Conservation (phyloP, 2,888 invertebrate species). For the Leptogaster cylindrica region DNA sequence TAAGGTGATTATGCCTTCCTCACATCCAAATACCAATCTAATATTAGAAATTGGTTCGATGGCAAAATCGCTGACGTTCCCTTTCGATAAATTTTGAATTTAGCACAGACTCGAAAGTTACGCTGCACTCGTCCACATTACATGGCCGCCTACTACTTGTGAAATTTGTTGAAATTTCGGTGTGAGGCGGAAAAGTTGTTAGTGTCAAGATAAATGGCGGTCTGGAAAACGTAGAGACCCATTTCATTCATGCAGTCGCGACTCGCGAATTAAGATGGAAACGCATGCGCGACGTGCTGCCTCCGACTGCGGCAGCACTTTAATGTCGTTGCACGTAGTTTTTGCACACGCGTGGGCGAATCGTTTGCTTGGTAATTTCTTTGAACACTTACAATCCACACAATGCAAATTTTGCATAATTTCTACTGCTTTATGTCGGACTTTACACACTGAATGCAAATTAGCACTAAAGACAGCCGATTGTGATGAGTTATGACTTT, state of each 20-base stretch:
- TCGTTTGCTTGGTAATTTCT: slow-evolving; percentile 9
- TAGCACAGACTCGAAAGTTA: not conserved
- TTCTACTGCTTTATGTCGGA: slow-evolving; percentile 28
- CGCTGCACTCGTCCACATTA: no score
- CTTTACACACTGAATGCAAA: slow-evolving; percentile 36
- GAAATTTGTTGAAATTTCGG: no score
- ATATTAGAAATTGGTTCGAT: slow-evolving; percentile 1
- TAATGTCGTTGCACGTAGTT: slow-evolving; percentile 15
- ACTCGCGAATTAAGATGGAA: slow-evolving; percentile 20
- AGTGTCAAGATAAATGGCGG: no score
- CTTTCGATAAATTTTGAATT: not conserved
- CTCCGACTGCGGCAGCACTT: slow-evolving; percentile 21
- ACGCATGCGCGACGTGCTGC: slow-evolving; percentile 8
- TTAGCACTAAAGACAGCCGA: slow-evolving; percentile 32
- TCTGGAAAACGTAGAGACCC: no score
- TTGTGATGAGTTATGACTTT: slow-evolving; percentile 35
- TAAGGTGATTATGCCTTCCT: no score
- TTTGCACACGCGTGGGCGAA: slow-evolving; percentile 26
- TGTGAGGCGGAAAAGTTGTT: no score
- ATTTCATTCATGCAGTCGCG: slow-evolving; percentile 19
- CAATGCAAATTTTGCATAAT: slow-evolving; percentile 35
- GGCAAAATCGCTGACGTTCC: not conserved
- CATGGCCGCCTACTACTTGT: no score
- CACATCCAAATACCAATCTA: not conserved
- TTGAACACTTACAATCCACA: slow-evolving; percentile 28